phyloP scores from a whole-genome alignment of 2,888 invertebrate genomes.

The Trissolcus brochymenae region DNA sequence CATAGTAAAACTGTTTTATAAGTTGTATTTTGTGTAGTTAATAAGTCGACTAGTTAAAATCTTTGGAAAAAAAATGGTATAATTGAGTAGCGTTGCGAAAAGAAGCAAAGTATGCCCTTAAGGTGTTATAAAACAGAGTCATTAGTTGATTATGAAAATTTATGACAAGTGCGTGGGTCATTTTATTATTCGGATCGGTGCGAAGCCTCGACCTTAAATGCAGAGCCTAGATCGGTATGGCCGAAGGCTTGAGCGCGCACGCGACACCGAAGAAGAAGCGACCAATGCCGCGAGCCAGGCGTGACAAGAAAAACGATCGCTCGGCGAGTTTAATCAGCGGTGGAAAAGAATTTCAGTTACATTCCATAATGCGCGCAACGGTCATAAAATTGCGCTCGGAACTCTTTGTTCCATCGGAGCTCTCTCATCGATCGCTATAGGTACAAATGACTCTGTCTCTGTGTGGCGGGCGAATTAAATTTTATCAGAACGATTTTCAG shows the following conservation, averaged over 20 bases:
- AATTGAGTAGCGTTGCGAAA: background rate
- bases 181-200: constrained; percentile 62
- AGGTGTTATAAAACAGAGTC: constrained; percentile 28
- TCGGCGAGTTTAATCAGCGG: constrained; percentile 41
- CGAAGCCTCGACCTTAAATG: constrained; percentile 66
- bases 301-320: constrained; percentile 59
- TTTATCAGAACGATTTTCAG: constrained; percentile 11
- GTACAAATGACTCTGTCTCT: constrained; percentile 16
- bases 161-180: constrained; percentile 45
- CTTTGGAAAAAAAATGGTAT: background rate
- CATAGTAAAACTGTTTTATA: no score
- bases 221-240: constrained; percentile 53
- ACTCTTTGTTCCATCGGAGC: constrained; percentile 24
- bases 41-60: no score
- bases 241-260: constrained; percentile 49
- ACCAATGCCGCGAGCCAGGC: constrained; percentile 55
- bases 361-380: constrained; percentile 40
- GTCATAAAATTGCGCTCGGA: constrained; percentile 44
- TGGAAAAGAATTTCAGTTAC: constrained; percentile 38
- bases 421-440: constrained; percentile 38
- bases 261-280: constrained; percentile 51
- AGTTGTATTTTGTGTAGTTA: no score
- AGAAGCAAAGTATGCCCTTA: constrained; percentile 9
- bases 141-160: constrained; percentile 34
- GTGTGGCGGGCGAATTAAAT: constrained; percentile 27